Evolutionary conservation across 2,888 invertebrate species (phyloP).

Genomic region (Acanthosepion esculentum): DNA sequence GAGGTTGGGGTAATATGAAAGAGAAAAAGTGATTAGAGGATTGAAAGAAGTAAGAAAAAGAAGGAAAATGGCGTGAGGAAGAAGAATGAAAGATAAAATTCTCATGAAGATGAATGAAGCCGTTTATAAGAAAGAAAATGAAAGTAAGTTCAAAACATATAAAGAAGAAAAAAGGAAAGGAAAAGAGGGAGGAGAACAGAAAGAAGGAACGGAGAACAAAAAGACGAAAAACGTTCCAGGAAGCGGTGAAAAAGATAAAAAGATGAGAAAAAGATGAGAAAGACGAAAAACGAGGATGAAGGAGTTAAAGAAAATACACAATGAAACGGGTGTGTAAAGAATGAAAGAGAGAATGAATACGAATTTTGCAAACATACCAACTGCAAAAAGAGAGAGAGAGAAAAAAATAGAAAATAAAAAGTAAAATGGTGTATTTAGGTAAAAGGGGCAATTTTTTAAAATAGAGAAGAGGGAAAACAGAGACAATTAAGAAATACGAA

Average conservation of each 20-base stretch:
- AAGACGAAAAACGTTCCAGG: background rate
- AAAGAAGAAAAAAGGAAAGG: too few species aligned
- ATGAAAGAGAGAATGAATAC: background rate
- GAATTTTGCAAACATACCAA: background rate
- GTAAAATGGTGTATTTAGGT: background rate
- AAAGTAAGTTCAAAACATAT: too few species aligned
- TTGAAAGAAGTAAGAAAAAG: background rate
- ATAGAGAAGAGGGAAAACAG: too few species aligned
- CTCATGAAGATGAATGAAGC: fast-evolving
- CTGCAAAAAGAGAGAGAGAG: background rate
- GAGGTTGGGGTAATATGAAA: background rate
- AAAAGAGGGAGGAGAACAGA: too few species aligned
- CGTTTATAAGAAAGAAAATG: background rate
- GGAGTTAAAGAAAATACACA: background rate
- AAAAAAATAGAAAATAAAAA: background rate
- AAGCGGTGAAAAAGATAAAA: background rate
- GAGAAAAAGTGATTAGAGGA: background rate
- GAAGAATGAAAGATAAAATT: background rate
- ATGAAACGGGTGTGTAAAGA: background rate
- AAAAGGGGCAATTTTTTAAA: too few species aligned
- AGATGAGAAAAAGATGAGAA: background rate
- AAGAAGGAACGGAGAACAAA: background rate
- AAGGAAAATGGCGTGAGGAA: background rate
- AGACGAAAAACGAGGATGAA: background rate
- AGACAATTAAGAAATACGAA: too few species aligned